Evolutionary conservation across 2,797 vertebrate species (phyloP).

Genomic region (Myotis pilosus): DNA sequence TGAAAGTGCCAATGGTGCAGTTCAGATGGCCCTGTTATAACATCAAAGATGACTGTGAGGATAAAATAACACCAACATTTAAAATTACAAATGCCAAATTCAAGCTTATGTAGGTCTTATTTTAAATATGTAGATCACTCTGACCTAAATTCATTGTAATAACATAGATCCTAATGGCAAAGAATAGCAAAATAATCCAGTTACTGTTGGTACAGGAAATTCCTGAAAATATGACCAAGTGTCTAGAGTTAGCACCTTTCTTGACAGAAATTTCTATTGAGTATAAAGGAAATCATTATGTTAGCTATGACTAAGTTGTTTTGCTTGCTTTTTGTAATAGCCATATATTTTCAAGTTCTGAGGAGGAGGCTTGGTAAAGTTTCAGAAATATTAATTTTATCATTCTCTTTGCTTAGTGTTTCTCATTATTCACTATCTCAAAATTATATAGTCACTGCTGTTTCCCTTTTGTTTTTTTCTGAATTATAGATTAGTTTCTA

Average conservation of each 20-base stretch:
- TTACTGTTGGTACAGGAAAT: background rate
- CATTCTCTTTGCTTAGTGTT: background rate
- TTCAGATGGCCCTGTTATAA: background rate
- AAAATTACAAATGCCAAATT: background rate
- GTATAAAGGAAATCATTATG: background rate
- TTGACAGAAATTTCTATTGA: slow-evolving; percentile 20
- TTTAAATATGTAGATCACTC: slow-evolving; percentile 9
- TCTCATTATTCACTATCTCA: background rate
- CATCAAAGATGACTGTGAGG: background rate
- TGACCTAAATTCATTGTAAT: background rate
- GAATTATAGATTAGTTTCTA: background rate
- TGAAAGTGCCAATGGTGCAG: background rate
- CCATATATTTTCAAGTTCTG: background rate
- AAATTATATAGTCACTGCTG: background rate
- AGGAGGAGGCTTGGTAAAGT: background rate
- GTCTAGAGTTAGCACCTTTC: slow-evolving; percentile 23
- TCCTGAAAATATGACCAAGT: background rate
- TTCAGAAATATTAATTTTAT: background rate
- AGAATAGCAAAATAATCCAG: background rate
- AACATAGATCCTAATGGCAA: background rate
- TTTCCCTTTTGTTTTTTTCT: slow-evolving; percentile 7
- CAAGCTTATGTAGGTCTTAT: background rate
- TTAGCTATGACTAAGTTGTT: background rate
- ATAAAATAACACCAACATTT: background rate
- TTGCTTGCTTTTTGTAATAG: slow-evolving; percentile 9